These are phyloP conservation scores for Tetropium fuscum DNA, from an alignment of 2,888 invertebrate genomes.

Conservation along the genomic window DNA sequence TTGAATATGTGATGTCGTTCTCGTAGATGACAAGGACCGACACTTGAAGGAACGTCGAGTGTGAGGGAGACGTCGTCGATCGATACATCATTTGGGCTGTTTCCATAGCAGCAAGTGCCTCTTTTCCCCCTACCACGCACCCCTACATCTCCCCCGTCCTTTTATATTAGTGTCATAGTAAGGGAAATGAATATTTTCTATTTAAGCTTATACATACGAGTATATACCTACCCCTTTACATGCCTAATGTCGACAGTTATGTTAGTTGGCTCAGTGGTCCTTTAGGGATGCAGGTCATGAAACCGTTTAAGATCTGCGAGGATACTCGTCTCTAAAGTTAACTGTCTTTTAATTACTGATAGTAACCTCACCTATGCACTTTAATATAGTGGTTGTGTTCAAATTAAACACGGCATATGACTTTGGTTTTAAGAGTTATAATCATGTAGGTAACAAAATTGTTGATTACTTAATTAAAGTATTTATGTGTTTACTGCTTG, in stretches of 20 bases:
- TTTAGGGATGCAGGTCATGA: slow-evolving; percentile 51
- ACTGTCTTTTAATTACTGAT: slow-evolving; percentile 31
- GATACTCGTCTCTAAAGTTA: slow-evolving; percentile 22
- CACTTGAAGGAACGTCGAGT: slow-evolving; percentile 26
- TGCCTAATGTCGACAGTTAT: slow-evolving; percentile 23
- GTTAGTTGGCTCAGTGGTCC: slow-evolving; percentile 40
- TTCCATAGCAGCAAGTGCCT: slow-evolving; percentile 68
- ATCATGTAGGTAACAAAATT: too few species aligned
- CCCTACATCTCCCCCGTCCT: slow-evolving; percentile 53
- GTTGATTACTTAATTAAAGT: too few species aligned
- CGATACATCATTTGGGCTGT: slow-evolving; percentile 70
- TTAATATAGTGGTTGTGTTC: slow-evolving; percentile 22
- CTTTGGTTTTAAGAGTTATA: not conserved
- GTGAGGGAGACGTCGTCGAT: slow-evolving; percentile 64
- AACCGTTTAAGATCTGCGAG: slow-evolving; percentile 48
- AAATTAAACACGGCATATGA: slow-evolving; percentile 11
- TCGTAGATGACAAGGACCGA: slow-evolving; percentile 50
- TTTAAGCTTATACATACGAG: slow-evolving; percentile 61
- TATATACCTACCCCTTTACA: slow-evolving; percentile 40
- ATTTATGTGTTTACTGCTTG: too few species aligned
- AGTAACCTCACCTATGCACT: slow-evolving; percentile 23
- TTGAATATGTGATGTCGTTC: slow-evolving; percentile 67
- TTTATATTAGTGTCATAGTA: slow-evolving; percentile 64
- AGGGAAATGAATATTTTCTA: slow-evolving; percentile 65
- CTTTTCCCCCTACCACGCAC: slow-evolving; percentile 59